Evolutionary conservation across 92 coral and sea anemone species (phyloP).

Genomic region (Zoanthus solanderi): DNA sequence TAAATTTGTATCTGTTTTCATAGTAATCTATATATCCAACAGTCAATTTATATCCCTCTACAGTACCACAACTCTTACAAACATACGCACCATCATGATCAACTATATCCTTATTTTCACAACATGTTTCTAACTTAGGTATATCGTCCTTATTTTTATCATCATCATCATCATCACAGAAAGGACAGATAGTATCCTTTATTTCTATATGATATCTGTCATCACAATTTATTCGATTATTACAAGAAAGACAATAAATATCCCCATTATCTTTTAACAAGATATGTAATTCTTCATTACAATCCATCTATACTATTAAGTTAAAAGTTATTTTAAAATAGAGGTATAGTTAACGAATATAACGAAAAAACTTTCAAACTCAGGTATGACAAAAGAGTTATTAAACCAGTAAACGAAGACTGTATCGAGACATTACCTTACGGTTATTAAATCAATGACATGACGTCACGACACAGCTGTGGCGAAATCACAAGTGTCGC

Average conservation of each 20-base stretch:
- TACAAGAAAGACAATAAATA: background rate
- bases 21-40: background rate
- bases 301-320: background rate
- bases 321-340: no score
- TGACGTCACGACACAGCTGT: no score
- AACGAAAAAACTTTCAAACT: no score
- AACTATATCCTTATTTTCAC: background rate
- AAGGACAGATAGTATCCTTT: background rate
- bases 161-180: background rate
- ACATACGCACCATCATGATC: background rate
- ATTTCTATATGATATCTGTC: no score
- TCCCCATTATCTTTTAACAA: background rate
- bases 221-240: background rate
- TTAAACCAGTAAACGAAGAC: no score
- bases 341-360: no score
- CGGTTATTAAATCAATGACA: no score
- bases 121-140: background rate
- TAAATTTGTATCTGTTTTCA: background rate
- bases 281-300: background rate
- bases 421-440: no score
- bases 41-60: background rate
- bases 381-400: no score
- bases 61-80: background rate
- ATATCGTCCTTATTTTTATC: background rate
- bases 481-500: no score